Evolutionary conservation across 1,140 invertebrate species (phyloP), one percentile per base, ranked within the genome.

Genomic region (Oncopodura yosiiana): DNA sequence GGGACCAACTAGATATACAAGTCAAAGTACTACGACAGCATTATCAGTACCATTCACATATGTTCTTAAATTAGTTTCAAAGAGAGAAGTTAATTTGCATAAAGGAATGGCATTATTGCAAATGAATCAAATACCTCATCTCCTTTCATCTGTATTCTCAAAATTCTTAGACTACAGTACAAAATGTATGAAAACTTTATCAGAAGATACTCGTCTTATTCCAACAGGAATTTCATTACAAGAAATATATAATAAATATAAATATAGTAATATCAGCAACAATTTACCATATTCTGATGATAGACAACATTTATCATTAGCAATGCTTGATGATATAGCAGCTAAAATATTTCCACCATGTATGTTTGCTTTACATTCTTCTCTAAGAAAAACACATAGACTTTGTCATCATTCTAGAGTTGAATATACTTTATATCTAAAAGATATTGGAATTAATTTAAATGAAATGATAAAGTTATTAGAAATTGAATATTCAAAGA

Each of bases 331-430:
- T 48, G 71, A 79, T 56, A 21, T 67, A 49, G 66, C 78, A 62
- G 73, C 73, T 6, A 70, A 69, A 56, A 70, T 73, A 26, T 87
- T 86, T 71, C 85, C 86, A 18, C 76, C 78, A 1, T 88, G 85
- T 67, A 87, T 87, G 84, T 71, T 77, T 56, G 78, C 82, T 65
- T 70, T 87, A 41, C 82, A 86, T 65, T 65, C 71, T n/a, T 61
- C 70, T 41, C 63, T 87, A 32, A 64, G 75, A 41, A 73, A 70
- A 30, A 78, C 76, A 52, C 84, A 88, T 68, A 80, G 87, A 67
- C 68, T 88, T 26, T 77, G 76, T 48, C 84, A 89, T 66, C 73
- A 80, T 59, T 82, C 83, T 32, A 73, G 85, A 65, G 79, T 83
- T 58, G 74, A 79, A 60, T 81, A 80, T 56, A 82, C 79, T 52